Percentiles rank a stretch among this genome's conserved stretches.
Evolutionary conservation across 1,140 invertebrate genomes (phyloP).

Genomic region (Drosophila repleta): DNA sequence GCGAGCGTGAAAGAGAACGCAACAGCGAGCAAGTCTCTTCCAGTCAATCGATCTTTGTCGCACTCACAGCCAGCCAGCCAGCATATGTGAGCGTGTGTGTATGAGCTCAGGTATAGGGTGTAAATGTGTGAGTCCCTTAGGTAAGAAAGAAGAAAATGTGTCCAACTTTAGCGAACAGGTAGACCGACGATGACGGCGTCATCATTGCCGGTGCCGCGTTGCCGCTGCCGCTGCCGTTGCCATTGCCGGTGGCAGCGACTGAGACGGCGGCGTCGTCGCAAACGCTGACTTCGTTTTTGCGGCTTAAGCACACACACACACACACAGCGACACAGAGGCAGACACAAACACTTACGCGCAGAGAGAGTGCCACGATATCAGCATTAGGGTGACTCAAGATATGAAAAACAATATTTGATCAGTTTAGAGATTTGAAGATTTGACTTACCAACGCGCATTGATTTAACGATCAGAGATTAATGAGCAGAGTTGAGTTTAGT

Average conservation of each 20-base stretch:
- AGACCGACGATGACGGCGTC: slow-evolving; percentile 57
- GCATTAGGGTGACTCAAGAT: slow-evolving; percentile 60
- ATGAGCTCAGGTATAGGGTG: slow-evolving; percentile 55
- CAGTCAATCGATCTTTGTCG: slow-evolving; percentile 6
- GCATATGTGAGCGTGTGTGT: slow-evolving; percentile 25
- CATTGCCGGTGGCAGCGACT: slow-evolving; percentile 52
- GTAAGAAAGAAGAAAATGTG: slow-evolving; percentile 75
- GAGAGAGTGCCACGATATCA: slow-evolving; percentile 16
- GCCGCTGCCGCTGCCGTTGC: slow-evolving; percentile 16
- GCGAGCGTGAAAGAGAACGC: background rate
- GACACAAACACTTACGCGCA: slow-evolving; percentile 22
- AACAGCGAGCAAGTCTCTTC: slow-evolving; percentile 33
- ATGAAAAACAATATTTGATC: slow-evolving; percentile 10
- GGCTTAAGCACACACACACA: slow-evolving; percentile 60
- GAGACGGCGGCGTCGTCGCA: slow-evolving; percentile 53
- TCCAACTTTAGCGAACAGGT: slow-evolving; percentile 77
- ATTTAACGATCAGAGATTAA: too few species aligned
- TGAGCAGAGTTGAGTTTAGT: background rate
- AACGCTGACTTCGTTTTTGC: slow-evolving; percentile 74
- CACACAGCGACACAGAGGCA: slow-evolving; percentile 14
- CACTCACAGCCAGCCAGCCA: background rate
- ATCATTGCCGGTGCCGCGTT: slow-evolving; percentile 30
- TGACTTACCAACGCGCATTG: background rate
- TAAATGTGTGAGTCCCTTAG: slow-evolving; percentile 62
- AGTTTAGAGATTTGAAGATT: background rate